Conservation (phyloP, 1,140 invertebrate species). For the Bombus polaris region DNA sequence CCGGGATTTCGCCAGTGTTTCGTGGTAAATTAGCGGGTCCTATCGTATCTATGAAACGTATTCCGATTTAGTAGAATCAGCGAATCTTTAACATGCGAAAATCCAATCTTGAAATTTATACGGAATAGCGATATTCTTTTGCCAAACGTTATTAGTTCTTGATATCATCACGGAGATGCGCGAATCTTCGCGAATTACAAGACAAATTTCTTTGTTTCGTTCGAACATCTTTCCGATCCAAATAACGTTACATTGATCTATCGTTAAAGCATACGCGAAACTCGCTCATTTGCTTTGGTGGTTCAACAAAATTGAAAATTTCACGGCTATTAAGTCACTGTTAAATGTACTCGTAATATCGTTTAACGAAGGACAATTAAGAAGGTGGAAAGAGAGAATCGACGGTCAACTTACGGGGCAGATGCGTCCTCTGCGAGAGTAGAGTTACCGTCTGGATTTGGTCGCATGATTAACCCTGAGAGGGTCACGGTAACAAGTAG, state of each 20-base stretch:
- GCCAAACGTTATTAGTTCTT: no score
- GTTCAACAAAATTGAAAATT: background rate
- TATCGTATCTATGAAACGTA: background rate
- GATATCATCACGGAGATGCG: no score
- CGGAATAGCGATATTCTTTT: no score
- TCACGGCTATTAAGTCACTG: background rate
- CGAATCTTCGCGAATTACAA: no score
- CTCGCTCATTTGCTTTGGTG: background rate
- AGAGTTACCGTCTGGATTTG: constrained; percentile 59
- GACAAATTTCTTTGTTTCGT: no score
- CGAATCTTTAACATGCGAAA: no score
- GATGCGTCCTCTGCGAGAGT: constrained; percentile 32
- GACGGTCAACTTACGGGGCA: constrained; percentile 3
- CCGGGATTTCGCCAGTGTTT: background rate
- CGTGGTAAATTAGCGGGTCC: constrained; percentile 19
- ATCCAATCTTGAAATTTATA: no score
- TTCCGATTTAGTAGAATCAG: no score
- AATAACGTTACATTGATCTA: background rate
- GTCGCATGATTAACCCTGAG: constrained; percentile 62
- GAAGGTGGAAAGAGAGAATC: constrained; percentile 42
- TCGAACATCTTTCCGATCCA: no score
- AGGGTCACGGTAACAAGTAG: constrained; percentile 73
- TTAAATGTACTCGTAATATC: background rate
- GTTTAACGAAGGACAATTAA: constrained; percentile 55
- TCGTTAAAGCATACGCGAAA: background rate